Conservation (phyloP, 2,113 vertebrate species). For the Ardeotis arabs region DNA sequence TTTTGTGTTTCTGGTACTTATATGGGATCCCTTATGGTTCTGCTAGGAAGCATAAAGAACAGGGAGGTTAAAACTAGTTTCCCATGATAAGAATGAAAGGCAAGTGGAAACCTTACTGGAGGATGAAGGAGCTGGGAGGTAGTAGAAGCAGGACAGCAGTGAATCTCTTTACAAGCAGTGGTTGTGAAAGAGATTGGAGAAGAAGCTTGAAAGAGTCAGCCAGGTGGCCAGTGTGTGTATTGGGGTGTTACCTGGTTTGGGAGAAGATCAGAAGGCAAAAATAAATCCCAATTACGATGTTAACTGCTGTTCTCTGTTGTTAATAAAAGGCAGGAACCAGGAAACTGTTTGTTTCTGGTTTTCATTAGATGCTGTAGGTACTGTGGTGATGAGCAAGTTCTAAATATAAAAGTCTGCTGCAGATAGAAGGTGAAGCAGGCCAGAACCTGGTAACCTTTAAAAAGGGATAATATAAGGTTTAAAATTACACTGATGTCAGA, state of each 20-base stretch:
- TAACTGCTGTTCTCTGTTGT: not conserved
- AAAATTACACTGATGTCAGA: not conserved
- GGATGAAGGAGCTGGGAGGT: not conserved
- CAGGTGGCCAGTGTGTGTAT: not conserved
- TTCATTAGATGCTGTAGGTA: constrained; percentile 4
- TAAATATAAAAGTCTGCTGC: not conserved
- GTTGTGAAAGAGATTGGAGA: not conserved
- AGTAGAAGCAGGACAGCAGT: not conserved
- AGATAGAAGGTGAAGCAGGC: not conserved
- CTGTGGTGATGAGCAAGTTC: not conserved
- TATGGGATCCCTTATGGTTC: not conserved
- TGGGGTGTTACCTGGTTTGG: not conserved
- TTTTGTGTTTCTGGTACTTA: not conserved
- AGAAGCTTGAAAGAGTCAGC: not conserved
- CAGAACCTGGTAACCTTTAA: not conserved
- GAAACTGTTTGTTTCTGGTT: constrained; percentile 3
- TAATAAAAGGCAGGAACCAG: not conserved
- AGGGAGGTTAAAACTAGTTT: not conserved
- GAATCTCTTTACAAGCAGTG: not conserved
- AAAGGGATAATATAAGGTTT: not conserved
- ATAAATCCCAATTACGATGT: not conserved
- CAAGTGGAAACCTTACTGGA: not conserved
- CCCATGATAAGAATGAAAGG: not conserved
- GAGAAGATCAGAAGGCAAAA: constrained; percentile 4
- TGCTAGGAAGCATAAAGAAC: not conserved